Evolutionary conservation across 2,113 vertebrate genomes (phyloP).

Genomic region (Thalassarche chlororhynchos): DNA sequence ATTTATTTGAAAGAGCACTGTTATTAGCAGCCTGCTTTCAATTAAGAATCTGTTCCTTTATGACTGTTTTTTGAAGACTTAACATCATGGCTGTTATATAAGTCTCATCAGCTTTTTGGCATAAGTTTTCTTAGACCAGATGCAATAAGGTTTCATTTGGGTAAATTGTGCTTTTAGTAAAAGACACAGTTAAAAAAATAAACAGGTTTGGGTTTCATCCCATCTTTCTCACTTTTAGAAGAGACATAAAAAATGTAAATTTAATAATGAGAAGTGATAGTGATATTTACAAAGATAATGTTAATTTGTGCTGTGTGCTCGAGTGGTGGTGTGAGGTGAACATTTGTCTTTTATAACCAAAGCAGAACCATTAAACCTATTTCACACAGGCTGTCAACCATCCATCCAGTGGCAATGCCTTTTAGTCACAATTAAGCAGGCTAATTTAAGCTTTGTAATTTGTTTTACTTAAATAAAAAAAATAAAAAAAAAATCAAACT

Average conservation of each 20-base stretch:
- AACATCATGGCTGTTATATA: not conserved
- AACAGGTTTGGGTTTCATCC: not conserved
- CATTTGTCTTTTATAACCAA: not conserved
- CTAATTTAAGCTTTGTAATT: not conserved
- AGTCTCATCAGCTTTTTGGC: slow-evolving; percentile 38
- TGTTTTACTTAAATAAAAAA: not conserved
- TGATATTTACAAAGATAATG: slow-evolving; percentile 11
- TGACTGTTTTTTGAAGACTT: slow-evolving; percentile 30
- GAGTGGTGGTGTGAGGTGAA: not conserved
- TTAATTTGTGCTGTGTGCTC: not conserved
- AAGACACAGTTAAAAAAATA: not conserved
- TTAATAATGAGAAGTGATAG: slow-evolving; percentile 33
- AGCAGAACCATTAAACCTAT: slow-evolving; percentile 21
- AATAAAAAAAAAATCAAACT: not conserved
- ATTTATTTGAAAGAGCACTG: not conserved
- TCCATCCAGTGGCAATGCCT: not conserved
- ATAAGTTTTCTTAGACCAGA: slow-evolving; percentile 18
- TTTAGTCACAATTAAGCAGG: slow-evolving; percentile 8
- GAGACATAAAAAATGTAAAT: not conserved
- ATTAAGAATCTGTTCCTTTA: slow-evolving; percentile 56
- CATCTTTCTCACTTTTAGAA: not conserved
- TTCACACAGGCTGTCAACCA: slow-evolving; percentile 1
- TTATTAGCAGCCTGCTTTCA: slow-evolving; percentile 53
- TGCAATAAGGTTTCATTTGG: slow-evolving; percentile 22
- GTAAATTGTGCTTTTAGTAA: not conserved